These are phyloP conservation scores for Spizella passerina DNA, from an alignment of 2,797 vertebrate genomes.

Conservation along the genomic window DNA sequence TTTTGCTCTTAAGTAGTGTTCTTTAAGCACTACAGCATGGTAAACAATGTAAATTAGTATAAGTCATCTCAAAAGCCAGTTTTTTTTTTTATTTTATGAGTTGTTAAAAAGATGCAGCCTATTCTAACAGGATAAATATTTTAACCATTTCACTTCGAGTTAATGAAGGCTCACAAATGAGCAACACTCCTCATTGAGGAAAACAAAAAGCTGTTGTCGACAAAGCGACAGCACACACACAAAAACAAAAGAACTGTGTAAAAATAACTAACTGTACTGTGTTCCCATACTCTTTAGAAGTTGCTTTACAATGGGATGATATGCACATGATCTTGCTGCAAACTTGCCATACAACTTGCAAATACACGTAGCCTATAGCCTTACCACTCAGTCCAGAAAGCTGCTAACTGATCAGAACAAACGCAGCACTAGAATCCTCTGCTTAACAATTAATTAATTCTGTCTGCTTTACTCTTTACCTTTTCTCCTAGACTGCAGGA, in stretches of 20 bases:
- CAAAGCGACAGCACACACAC: conserved; percentile 96
- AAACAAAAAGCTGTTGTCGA: conserved; percentile 99
- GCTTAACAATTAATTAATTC: conserved; percentile 77
- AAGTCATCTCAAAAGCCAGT: conserved; percentile 94
- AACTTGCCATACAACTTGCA: conserved; percentile 82
- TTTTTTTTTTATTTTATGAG: conserved; percentile 93
- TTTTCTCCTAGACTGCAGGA: conserved; percentile 81
- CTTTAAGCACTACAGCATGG: conserved; percentile 96
- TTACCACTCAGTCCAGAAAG: conserved; percentile 77
- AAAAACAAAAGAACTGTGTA: conserved; percentile 90
- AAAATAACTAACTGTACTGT: conserved; percentile 98
- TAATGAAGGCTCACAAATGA: conserved; percentile 99
- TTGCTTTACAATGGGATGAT: conserved; percentile 98
- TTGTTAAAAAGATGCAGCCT: conserved; percentile 98
- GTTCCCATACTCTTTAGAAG: conserved; percentile 92
- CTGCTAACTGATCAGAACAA: conserved; percentile 72
- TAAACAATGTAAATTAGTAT: conserved; percentile 99
- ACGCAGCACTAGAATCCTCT: conserved; percentile 77
- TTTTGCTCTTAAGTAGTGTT: conserved; percentile 95
- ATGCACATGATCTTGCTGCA: conserved; percentile 92
- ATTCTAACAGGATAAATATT: conserved; percentile 99
- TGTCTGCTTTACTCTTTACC: conserved; percentile 78
- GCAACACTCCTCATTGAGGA: conserved; percentile 99
- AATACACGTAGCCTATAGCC: conserved; percentile 78
- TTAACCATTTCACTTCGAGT: conserved; percentile 96